Evolutionary conservation across 1,140 invertebrate species (phyloP).

Genomic region (Cylas formicarius): DNA sequence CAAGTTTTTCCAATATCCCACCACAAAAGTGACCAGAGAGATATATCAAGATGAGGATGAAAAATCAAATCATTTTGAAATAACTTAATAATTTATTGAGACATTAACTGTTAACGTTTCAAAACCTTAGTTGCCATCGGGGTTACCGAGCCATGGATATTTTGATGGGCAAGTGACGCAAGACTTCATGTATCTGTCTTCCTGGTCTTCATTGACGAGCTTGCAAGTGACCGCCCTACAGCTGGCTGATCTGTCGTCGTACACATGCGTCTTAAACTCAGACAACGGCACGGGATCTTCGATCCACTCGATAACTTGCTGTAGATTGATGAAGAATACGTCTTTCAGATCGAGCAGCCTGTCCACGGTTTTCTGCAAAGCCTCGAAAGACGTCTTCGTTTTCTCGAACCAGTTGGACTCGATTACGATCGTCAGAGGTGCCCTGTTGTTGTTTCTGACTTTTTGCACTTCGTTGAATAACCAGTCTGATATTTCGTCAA

Average conservation of each 20-base stretch:
- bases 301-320: constrained; percentile 30
- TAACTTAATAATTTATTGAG: no score
- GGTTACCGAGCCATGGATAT: constrained; percentile 45
- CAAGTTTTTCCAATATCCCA: no score
- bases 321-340: constrained; percentile 20
- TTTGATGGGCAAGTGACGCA: constrained; percentile 42
- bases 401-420: constrained; percentile 24
- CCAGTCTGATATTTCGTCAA: constrained; percentile 28
- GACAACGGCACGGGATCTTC: constrained; percentile 25
- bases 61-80: no score
- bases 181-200: constrained; percentile 42
- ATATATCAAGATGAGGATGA: no score
- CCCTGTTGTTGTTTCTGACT: constrained; percentile 14
- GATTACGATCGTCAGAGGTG: constrained; percentile 28
- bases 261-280: constrained; percentile 22
- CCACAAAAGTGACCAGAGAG: no score
- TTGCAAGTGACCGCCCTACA: constrained; percentile 36
- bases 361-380: constrained; percentile 25
- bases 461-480: constrained; percentile 22
- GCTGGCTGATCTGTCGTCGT: constrained; percentile 15
- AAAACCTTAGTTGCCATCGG: constrained; percentile 32
- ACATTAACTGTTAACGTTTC: neutral
- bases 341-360: constrained; percentile 18
- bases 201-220: constrained; percentile 35
- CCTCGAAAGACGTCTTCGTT: constrained; percentile 17